Evolutionary conservation across 2,888 invertebrate genomes (phyloP).

Genomic region (Amitus sp.): DNA sequence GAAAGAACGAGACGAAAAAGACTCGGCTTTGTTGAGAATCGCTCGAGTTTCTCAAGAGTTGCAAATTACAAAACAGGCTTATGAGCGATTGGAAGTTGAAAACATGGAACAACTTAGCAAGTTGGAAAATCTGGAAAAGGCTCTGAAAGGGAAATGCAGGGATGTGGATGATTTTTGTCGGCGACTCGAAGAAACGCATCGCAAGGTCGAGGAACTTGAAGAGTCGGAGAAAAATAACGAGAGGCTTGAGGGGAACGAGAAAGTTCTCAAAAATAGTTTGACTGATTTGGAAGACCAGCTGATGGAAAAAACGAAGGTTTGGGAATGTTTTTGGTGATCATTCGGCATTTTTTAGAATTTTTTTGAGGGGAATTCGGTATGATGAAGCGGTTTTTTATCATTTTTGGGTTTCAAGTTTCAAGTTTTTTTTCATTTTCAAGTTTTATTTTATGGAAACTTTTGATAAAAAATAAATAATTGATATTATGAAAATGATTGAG

Average conservation of each 20-base stretch:
- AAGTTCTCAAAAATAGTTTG: conserved; percentile 67
- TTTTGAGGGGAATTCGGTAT: too few species aligned
- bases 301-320: conserved; percentile 73
- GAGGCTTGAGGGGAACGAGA: conserved; percentile 64
- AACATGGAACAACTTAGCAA: conserved; percentile 71
- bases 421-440: too few species aligned
- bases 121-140: conserved; percentile 69
- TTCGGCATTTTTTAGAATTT: too few species aligned
- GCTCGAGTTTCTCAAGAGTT: conserved; percentile 85
- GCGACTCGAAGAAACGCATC: conserved; percentile 60
- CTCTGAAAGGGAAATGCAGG: conserved; percentile 69
- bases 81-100: conserved; percentile 76
- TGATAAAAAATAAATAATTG: too few species aligned
- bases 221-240: conserved; percentile 66
- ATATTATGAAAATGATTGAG: too few species aligned
- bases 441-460: too few species aligned
- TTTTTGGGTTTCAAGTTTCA: too few species aligned
- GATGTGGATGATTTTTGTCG: conserved; percentile 54
- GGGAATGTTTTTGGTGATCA: too few species aligned
- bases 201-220: conserved; percentile 65
- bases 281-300: conserved; percentile 72
- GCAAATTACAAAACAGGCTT: conserved; percentile 79
- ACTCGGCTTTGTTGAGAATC: conserved; percentile 79
- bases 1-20: conserved; percentile 78
- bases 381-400: too few species aligned